Percentiles rank a stretch among this genome's conserved stretches.
These are phyloP conservation scores for Metaphire vulgaris DNA, from an alignment of 1,140 invertebrate genomes.

Conservation along the genomic window DNA sequence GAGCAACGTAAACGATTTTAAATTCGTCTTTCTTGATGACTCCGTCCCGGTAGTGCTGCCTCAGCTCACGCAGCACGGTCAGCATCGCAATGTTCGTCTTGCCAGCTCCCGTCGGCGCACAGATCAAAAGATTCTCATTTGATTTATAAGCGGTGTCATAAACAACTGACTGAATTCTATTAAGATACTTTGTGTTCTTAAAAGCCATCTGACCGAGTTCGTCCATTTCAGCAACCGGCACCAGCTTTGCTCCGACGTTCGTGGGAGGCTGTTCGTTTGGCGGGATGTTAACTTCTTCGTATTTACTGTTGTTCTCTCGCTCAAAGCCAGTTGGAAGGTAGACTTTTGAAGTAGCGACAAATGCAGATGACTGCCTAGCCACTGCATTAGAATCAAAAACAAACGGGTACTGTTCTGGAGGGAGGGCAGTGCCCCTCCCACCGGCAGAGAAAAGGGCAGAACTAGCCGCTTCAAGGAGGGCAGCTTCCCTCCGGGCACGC, in stretches of 20 bases:
- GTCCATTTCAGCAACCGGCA: slow-evolving; percentile 70
- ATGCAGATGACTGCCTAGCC: slow-evolving; percentile 64
- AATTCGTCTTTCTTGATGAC: slow-evolving; percentile 84
- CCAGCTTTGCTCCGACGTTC: slow-evolving; percentile 62
- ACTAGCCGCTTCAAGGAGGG: slow-evolving; percentile 49
- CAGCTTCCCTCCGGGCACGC: slow-evolving; percentile 51
- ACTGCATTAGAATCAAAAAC: slow-evolving; percentile 71
- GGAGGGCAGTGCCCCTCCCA: slow-evolving; percentile 36
- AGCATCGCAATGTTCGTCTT: slow-evolving; percentile 98
- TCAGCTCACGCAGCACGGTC: slow-evolving; percentile 80
- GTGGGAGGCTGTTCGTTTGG: slow-evolving; percentile 61
- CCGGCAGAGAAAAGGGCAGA: slow-evolving; percentile 45
- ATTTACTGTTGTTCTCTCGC: slow-evolving; percentile 62
- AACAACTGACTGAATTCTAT: slow-evolving; percentile 92
- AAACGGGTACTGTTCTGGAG: slow-evolving; percentile 67
- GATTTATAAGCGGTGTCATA: slow-evolving; percentile 90
- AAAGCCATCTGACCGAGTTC: slow-evolving; percentile 63
- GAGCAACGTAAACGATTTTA: slow-evolving; percentile 97
- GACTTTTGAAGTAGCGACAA: slow-evolving; percentile 67
- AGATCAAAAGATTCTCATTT: slow-evolving; percentile 84
- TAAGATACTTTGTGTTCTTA: slow-evolving; percentile 74
- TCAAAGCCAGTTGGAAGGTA: slow-evolving; percentile 67
- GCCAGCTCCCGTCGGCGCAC: slow-evolving; percentile 53
- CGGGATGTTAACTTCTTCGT: slow-evolving; percentile 83
- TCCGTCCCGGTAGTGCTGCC: slow-evolving; percentile 65